Evolutionary conservation across 2,888 invertebrate genomes (phyloP).

Genomic region (Steinernema hermaphroditum): DNA sequence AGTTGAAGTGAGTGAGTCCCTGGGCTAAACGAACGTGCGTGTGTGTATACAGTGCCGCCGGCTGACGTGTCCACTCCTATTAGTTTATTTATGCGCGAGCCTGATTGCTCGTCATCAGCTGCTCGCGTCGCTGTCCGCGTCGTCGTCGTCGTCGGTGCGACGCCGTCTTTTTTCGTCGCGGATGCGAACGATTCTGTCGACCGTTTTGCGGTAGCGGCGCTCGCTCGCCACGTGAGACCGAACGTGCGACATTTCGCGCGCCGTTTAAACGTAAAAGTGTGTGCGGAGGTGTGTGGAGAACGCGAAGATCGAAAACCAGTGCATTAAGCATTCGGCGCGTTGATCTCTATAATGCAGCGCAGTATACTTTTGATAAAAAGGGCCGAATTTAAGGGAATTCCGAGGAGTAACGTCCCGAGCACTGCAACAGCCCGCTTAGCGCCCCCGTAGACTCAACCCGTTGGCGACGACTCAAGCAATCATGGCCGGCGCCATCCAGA

Average conservation of each 20-base stretch:
- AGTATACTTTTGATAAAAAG: constrained; percentile 23
- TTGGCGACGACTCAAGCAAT: not conserved
- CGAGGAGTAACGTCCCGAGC: constrained; percentile 28
- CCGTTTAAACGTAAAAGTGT: constrained; percentile 2
- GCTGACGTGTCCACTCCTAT: not conserved
- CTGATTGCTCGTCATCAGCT: constrained; percentile 8
- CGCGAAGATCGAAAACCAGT: constrained; percentile 31
- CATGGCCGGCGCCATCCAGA: constrained; percentile 55
- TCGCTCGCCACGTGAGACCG: not conserved
- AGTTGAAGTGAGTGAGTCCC: not conserved
- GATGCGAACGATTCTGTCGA: not conserved
- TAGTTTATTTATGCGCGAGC: constrained; percentile 8
- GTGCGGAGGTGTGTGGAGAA: constrained; percentile 21
- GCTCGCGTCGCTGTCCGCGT: not conserved
- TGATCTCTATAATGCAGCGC: constrained; percentile 29
- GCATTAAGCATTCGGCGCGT: constrained; percentile 28
- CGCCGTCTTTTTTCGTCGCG: not conserved
- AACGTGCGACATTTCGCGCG: not conserved
- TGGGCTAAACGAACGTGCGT: not conserved
- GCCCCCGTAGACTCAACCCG: not conserved
- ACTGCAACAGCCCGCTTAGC: not conserved
- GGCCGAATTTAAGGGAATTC: constrained; percentile 27
- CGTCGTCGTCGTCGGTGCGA: too few species aligned
- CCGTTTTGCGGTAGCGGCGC: too few species aligned
- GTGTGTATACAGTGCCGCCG: too few species aligned